These are phyloP conservation scores for Drosophila funebris DNA, from an alignment of 1,140 invertebrate species.

Conservation along the genomic window DNA sequence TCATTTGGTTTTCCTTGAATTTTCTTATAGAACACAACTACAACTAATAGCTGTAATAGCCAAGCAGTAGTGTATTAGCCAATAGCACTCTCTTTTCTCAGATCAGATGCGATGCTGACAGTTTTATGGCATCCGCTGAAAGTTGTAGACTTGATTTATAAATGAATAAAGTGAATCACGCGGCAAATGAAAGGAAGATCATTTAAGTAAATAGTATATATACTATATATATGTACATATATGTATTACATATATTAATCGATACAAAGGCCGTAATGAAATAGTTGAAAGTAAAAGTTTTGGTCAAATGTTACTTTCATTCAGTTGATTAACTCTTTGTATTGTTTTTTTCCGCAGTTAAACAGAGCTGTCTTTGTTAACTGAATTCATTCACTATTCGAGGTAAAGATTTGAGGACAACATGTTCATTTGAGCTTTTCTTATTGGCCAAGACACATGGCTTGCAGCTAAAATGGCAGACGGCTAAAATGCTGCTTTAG, in stretches of 20 bases:
- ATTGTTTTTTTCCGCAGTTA: too few relatives aligned
- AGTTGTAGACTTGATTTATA: conserved; percentile 7
- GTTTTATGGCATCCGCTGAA: background rate
- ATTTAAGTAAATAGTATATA: too few relatives aligned
- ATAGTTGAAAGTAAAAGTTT: background rate
- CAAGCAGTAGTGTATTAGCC: background rate
- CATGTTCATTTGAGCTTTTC: conserved; percentile 7
- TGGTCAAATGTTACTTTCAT: background rate
- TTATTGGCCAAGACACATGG: background rate
- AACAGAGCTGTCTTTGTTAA: background rate
- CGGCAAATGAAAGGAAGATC: background rate
- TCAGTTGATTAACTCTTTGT: conserved; percentile 9
- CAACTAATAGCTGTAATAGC: background rate
- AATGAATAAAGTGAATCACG: background rate
- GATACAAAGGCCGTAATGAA: too few relatives aligned
- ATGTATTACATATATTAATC: too few relatives aligned
- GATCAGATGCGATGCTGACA: conserved; percentile 1
- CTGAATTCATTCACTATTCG: conserved; percentile 6
- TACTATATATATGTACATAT: too few relatives aligned
- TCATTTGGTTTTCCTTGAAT: too few relatives aligned
- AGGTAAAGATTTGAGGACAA: background rate
- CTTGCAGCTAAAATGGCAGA: background rate
- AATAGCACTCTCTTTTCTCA: too few relatives aligned
- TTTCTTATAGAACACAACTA: too few relatives aligned
- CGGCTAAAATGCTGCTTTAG: conserved; percentile 27